A percentile compares a stretch with the other conserved stretches of the same genome.
These are phyloP conservation scores for Cathartes aura DNA, from an alignment of 2,113 vertebrate genomes.

Conservation along the genomic window DNA sequence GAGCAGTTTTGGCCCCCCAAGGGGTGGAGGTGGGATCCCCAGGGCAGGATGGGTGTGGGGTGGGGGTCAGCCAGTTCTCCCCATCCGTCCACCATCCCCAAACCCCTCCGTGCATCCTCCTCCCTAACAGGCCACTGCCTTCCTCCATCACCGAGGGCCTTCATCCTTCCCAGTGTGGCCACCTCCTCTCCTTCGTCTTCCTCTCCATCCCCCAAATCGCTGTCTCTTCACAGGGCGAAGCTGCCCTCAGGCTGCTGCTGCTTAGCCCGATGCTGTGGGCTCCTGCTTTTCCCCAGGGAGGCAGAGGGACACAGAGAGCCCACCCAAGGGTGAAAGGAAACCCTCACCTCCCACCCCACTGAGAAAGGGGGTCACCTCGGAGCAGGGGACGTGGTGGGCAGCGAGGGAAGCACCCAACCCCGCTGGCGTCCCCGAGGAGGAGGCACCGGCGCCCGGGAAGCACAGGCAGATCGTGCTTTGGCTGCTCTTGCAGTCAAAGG, in stretches of 20 bases:
- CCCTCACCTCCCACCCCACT: neutral
- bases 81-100: neutral
- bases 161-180: neutral
- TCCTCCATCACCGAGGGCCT: neutral
- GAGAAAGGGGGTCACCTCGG: neutral
- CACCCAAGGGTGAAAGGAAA: neutral
- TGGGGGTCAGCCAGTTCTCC: neutral
- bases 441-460: neutral
- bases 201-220: neutral
- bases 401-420: accelerated
- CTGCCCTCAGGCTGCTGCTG: accelerated
- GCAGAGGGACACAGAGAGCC: neutral
- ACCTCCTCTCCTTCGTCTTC: neutral
- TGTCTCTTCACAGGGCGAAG: accelerated
- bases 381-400: neutral
- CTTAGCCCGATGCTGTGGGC: accelerated
- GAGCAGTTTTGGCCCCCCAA: neutral
- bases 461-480: neutral
- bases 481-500: neutral
- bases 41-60: neutral
- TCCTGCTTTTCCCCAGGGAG: neutral
- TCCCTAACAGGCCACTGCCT: accelerated
- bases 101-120: neutral
- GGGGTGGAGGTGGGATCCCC: neutral
- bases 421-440: accelerated